Conservation (phyloP, 2,113 vertebrate genomes). For the Catharus bicknelli region DNA sequence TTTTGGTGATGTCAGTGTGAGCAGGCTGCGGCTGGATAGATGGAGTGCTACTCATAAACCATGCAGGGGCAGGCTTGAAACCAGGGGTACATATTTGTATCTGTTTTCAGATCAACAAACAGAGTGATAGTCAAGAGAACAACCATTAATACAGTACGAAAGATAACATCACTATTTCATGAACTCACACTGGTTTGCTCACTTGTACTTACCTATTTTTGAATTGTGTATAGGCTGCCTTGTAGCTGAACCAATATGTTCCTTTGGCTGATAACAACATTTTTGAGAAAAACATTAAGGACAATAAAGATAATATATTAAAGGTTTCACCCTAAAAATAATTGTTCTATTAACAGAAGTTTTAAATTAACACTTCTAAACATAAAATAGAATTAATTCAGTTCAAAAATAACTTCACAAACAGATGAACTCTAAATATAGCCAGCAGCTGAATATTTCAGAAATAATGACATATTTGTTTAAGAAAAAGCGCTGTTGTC, state of each 20-base stretch:
- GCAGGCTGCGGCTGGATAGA: neutral
- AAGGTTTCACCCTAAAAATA: neutral
- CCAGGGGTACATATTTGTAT: neutral
- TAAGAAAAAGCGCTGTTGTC: neutral
- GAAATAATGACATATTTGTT: neutral
- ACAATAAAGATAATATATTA: neutral
- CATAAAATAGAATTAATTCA: neutral
- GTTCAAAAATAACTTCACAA: neutral
- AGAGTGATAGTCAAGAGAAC: neutral
- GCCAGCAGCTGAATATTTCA: neutral
- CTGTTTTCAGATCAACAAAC: neutral
- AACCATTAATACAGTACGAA: neutral
- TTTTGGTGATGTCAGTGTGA: neutral
- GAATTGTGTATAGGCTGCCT: neutral
- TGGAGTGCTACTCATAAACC: neutral
- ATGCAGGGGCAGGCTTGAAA: neutral
- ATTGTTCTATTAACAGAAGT: neutral
- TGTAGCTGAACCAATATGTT: neutral
- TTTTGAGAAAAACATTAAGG: neutral
- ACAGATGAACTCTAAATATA: neutral
- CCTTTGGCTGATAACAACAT: neutral
- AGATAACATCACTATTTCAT: neutral
- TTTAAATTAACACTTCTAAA: constrained; percentile 13
- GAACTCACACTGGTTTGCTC: neutral
- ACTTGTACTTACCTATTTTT: neutral